Conservation (phyloP, 2,888 invertebrate species). For the Thera obeliscata region DNA sequence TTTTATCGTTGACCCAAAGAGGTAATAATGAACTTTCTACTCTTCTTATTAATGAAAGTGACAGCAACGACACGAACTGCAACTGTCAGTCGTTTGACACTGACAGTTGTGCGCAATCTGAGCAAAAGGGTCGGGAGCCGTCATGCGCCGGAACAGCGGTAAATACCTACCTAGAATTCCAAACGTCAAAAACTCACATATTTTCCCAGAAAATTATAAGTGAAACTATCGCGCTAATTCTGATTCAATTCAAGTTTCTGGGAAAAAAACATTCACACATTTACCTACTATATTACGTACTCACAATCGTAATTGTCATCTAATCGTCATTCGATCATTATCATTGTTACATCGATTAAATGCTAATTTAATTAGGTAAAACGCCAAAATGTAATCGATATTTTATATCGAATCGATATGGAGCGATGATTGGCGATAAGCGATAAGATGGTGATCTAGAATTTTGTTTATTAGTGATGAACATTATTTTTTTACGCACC, state of each 20-base stretch:
- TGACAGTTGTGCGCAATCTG: too few relatives aligned
- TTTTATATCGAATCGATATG: constrained; percentile 34
- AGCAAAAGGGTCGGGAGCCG: too few relatives aligned
- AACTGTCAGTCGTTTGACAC: too few relatives aligned
- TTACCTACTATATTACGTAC: constrained; percentile 39
- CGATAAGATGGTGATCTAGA: not conserved
- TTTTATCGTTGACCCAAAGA: too few relatives aligned
- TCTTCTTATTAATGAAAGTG: too few relatives aligned
- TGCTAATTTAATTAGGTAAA: constrained; percentile 59
- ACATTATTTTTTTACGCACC: too few relatives aligned
- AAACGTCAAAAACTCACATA: not conserved
- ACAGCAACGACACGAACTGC: too few relatives aligned
- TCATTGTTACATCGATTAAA: constrained; percentile 49
- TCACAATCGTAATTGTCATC: constrained; percentile 46
- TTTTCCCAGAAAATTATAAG: constrained; percentile 1
- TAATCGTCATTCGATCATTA: constrained; percentile 46
- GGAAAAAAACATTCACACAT: constrained; percentile 25
- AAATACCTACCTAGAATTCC: not conserved
- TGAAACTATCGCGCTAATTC: constrained; percentile 4
- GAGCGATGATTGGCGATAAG: constrained; percentile 30
- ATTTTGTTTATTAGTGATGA: not conserved
- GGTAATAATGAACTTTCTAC: too few relatives aligned
- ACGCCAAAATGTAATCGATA: constrained; percentile 49
- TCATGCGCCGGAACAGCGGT: too few relatives aligned
- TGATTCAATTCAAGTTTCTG: constrained; percentile 27